Evolutionary conservation across 2,888 invertebrate genomes (phyloP), one percentile per base, ranked within the genome.

Genomic region (Tenthredo scrophulariae): DNA sequence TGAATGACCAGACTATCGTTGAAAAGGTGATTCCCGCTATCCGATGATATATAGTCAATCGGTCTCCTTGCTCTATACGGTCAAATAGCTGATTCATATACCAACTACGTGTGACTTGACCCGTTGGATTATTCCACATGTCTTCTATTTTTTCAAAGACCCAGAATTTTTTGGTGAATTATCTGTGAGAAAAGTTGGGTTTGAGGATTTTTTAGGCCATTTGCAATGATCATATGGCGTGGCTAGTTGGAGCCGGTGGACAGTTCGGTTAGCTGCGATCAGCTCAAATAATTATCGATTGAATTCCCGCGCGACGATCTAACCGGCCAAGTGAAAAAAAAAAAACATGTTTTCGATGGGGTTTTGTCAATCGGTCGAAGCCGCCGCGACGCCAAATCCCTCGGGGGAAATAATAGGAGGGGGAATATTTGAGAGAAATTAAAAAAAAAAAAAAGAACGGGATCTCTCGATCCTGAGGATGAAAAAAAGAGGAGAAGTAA

Each of bases 261-360:
- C 50, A 6, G 50, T 50, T 54, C 54, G 46, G 46, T 50, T 0
- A 67, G 67, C 67, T 33, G 29, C 43, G 70, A 83, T 83, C 83
- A 46, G 70, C n/a, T 22, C 18, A 70, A 83, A 83, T 83, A 83
- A 83, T 83, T 83, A 83, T 70, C 83, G 83, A 83, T 83, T 37
- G 83, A 83, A 83, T 83, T 83, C 83, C 83, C 83, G 67, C 10
- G 18, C 43, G 67, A 83, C 67, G 46, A 83, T 83, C 83, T 67
- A 46, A 83, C 13, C 26, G 43, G n/a, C n/a, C 13, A 43, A 15
- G 29, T 15, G 29, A 29, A 15, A 26, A 10, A 62, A 10, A 7
- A 26, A 65, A 82, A 70, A 80, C 10, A 50, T 6, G 22, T 58
- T 22, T 62, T 80, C 62, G 50, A 18, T 18, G 33, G 33, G 46